Conservation (phyloP, 2,888 invertebrate genomes). For the Chymomyza fuscimana region DNA sequence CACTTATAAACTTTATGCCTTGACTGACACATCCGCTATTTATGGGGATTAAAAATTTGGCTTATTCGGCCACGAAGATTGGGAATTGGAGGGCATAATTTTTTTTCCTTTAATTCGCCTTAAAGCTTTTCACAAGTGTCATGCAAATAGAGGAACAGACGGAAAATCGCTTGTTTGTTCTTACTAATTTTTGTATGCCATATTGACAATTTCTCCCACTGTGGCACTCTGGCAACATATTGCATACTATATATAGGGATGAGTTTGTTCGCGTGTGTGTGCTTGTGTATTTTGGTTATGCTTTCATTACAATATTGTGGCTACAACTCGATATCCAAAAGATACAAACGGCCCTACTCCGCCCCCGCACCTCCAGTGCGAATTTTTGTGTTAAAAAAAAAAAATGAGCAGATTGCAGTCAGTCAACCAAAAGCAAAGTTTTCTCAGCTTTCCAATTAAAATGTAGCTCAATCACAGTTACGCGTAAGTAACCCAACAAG, state of each 20-base stretch:
- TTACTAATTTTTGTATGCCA: too few species aligned
- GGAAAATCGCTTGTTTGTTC: too few species aligned
- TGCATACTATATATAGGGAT: conserved; percentile 6
- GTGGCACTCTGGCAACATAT: neutral
- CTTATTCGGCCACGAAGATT: too few species aligned
- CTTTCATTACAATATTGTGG: conserved; percentile 40
- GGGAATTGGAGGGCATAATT: too few species aligned
- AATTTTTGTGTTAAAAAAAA: neutral
- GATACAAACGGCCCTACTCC: conserved; percentile 18
- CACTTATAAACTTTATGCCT: too few species aligned
- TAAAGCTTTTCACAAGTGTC: too few species aligned
- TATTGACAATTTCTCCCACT: neutral
- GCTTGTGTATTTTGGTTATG: conserved; percentile 38
- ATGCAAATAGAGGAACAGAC: too few species aligned
- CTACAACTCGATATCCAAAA: conserved; percentile 12
- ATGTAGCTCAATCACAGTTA: conserved; percentile 38
- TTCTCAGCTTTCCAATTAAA: conserved; percentile 42
- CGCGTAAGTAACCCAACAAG: neutral
- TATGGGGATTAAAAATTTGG: too few species aligned
- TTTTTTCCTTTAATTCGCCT: too few species aligned
- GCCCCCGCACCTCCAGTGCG: neutral
- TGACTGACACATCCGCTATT: too few species aligned
- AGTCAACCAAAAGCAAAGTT: conserved; percentile 13
- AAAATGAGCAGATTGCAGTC: neutral
- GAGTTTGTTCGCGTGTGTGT: conserved; percentile 3